Evolutionary conservation across 2,888 invertebrate genomes (phyloP).

Genomic region (Steromphala cineraria): DNA sequence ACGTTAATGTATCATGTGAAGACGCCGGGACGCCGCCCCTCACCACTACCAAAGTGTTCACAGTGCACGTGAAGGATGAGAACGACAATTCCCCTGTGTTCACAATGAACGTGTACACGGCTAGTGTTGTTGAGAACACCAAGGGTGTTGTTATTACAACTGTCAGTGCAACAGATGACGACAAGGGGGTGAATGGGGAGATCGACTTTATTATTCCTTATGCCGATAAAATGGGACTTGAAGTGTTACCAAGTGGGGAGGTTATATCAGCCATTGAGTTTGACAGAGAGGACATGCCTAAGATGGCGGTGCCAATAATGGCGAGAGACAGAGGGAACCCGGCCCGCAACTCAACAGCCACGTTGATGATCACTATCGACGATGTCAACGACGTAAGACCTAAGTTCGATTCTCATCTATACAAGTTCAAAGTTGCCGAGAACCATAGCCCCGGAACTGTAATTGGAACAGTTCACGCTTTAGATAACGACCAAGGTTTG

Average conservation of each 20-base stretch:
- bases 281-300: slow-evolving; percentile 11
- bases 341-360: slow-evolving; percentile 74
- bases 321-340: slow-evolving; percentile 93
- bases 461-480: slow-evolving; percentile 48
- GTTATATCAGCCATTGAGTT: neutral
- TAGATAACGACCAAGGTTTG: slow-evolving; percentile 49
- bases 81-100: slow-evolving; percentile 94
- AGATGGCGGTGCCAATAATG: slow-evolving; percentile 78
- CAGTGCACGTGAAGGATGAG: slow-evolving; percentile 82
- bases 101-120: slow-evolving; percentile 76
- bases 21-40: slow-evolving; percentile 52
- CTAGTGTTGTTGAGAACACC: slow-evolving; percentile 54
- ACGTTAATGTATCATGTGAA: slow-evolving; percentile 45
- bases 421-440: slow-evolving; percentile 50
- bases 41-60: slow-evolving; percentile 44
- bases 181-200: slow-evolving; percentile 51
- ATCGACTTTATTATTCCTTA: slow-evolving; percentile 24
- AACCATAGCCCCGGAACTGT: slow-evolving; percentile 36
- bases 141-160: slow-evolving; percentile 45
- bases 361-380: slow-evolving; percentile 43
- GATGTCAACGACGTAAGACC: slow-evolving; percentile 59
- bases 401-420: slow-evolving; percentile 38
- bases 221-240: slow-evolving; percentile 5
- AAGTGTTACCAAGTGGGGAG: slow-evolving; percentile 7
- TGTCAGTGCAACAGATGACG: slow-evolving; percentile 55